phyloP scores from a whole-genome alignment of 2,113 vertebrate species.

The Lophotis ruficrista region DNA sequence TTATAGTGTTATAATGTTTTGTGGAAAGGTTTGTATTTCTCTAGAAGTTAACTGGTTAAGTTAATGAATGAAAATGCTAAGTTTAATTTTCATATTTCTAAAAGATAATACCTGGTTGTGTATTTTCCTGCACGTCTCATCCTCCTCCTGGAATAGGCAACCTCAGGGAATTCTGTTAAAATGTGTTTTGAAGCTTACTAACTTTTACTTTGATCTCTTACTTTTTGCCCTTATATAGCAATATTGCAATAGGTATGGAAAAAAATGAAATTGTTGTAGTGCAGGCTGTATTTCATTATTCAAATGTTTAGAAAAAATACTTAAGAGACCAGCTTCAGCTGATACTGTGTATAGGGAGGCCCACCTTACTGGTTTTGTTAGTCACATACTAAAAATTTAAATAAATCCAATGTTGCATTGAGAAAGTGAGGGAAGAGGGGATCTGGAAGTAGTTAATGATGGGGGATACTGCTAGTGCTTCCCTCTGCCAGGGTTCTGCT shows the following conservation, averaged over 20 bases:
- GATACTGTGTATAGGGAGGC: neutral
- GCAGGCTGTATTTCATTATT: neutral
- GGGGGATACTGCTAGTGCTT: neutral
- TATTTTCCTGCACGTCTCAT: neutral
- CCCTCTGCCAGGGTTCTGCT: neutral
- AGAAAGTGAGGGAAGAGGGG: neutral
- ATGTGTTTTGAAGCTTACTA: neutral
- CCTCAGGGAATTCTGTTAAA: neutral
- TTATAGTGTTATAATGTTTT: neutral
- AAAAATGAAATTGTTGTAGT: neutral
- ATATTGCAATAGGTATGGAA: neutral
- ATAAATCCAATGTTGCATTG: neutral
- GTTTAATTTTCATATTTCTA: neutral
- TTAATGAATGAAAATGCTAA: neutral
- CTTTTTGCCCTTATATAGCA: neutral
- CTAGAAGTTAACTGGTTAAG: neutral
- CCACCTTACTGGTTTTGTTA: neutral
- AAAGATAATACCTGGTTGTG: neutral
- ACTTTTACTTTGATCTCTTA: neutral
- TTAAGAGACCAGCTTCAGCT: neutral
- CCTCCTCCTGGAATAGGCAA: neutral
- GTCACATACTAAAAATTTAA: neutral
- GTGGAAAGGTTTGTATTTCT: neutral
- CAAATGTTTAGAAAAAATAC: neutral
- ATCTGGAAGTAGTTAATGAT: neutral